phyloP scores from a whole-genome alignment of 2,113 vertebrate genomes.

The Anhinga rufa region DNA sequence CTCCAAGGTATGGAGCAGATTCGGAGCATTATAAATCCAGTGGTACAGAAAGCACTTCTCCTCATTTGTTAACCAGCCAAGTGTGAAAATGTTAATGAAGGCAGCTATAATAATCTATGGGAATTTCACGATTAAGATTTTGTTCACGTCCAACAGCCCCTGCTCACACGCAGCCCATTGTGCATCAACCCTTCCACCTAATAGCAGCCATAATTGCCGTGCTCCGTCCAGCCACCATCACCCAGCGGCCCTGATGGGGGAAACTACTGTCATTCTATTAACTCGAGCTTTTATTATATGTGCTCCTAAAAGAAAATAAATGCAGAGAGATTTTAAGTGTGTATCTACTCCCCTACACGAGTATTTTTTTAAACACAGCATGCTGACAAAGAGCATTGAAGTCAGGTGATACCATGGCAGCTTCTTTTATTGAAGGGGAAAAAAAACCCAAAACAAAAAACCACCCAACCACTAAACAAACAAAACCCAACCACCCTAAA shows the following conservation, averaged over 20 bases:
- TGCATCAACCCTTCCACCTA: constrained; percentile 85
- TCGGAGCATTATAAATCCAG: constrained; percentile 76
- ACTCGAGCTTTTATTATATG: constrained; percentile 42
- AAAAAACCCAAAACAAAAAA: background rate
- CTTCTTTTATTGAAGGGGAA: background rate
- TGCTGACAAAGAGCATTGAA: constrained; percentile 4
- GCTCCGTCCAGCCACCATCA: constrained; percentile 75
- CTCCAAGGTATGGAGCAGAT: background rate
- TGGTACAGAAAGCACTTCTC: constrained; percentile 81
- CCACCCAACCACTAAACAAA: too few species aligned
- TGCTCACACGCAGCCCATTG: constrained; percentile 80
- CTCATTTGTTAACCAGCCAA: constrained; percentile 92
- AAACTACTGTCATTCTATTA: constrained; percentile 66
- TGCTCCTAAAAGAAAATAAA: constrained; percentile 64
- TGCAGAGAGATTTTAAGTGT: constrained; percentile 3
- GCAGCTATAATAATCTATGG: constrained; percentile 86
- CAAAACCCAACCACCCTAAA: background rate
- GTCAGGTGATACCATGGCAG: background rate
- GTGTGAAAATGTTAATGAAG: constrained; percentile 99
- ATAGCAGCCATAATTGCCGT: constrained; percentile 81
- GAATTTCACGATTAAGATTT: constrained; percentile 89
- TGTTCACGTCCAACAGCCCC: constrained; percentile 82
- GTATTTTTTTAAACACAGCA: constrained; percentile 24
- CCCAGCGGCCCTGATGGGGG: constrained; percentile 24
- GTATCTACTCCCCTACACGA: background rate